Percentiles rank a stretch among this genome's conserved stretches.
phyloP scores from a whole-genome alignment of 2,797 vertebrate species.

The Pangasius sanitwongsei region DNA sequence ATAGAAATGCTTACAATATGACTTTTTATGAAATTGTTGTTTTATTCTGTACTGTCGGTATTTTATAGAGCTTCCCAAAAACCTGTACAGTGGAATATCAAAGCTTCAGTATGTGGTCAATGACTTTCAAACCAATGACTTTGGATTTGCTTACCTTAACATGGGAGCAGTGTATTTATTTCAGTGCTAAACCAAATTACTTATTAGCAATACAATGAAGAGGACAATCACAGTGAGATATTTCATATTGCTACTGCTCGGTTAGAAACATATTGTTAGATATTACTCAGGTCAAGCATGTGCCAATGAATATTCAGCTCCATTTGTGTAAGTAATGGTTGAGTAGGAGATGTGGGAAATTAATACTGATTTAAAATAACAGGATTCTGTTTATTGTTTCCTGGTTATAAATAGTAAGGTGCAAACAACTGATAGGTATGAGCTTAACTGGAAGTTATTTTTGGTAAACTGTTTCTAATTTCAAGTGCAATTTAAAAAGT shows the following conservation, averaged over 20 bases:
- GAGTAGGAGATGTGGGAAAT: background rate
- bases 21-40: constrained; percentile 9
- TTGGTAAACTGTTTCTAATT: constrained; percentile 42
- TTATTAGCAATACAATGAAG: constrained; percentile 31
- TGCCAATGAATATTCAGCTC: constrained; percentile 40
- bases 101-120: constrained; percentile 15
- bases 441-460: constrained; percentile 42
- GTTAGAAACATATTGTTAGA: constrained; percentile 37
- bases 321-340: background rate
- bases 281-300: constrained; percentile 33
- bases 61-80: constrained; percentile 29
- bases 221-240: constrained; percentile 28
- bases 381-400: constrained; percentile 14
- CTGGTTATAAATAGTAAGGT: background rate
- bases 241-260: constrained; percentile 26
- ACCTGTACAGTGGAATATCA: constrained; percentile 29
- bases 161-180: constrained; percentile 13
- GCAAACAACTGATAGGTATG: constrained; percentile 21
- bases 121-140: constrained; percentile 14
- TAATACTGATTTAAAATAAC: constrained; percentile 25
- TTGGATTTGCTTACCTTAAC: constrained; percentile 20
- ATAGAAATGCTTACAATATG: constrained; percentile 17
- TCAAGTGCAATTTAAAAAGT: constrained; percentile 74
- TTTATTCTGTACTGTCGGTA: constrained; percentile 4
- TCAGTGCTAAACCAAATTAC: constrained; percentile 35